Percentiles rank a stretch among this genome's conserved stretches.
Conservation (phyloP, 2,113 vertebrate genomes). For the Ailuropoda melanoleuca region DNA sequence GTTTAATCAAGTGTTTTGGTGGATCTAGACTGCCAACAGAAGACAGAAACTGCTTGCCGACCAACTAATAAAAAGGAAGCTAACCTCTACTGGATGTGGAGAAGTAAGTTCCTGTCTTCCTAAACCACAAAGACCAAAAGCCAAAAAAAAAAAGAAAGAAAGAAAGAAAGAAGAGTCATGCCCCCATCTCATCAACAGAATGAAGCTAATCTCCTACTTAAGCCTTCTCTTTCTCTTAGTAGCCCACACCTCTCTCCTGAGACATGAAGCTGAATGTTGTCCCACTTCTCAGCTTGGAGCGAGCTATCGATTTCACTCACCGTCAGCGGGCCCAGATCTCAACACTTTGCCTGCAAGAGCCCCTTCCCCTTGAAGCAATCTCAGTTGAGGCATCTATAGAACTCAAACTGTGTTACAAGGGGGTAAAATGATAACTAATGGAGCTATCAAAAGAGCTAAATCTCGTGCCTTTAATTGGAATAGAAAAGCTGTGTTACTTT, state of each 20-base stretch:
- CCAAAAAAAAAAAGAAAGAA: background rate
- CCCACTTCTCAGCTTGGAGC: background rate
- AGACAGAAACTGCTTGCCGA: conserved; percentile 20
- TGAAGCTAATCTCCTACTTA: background rate
- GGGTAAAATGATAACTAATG: background rate
- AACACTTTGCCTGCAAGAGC: background rate
- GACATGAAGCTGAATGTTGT: background rate
- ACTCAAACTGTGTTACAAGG: background rate
- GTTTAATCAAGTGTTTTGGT: conserved; percentile 37
- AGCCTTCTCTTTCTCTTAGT: background rate
- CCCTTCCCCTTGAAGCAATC: background rate
- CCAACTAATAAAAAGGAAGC: conserved; percentile 36
- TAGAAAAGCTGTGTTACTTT: background rate
- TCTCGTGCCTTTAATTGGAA: background rate
- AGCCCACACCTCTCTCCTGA: background rate
- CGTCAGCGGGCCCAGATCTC: background rate
- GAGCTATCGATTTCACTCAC: background rate
- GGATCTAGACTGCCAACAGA: background rate
- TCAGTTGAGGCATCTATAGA: background rate
- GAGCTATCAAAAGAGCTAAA: background rate
- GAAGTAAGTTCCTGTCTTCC: conserved; percentile 32
- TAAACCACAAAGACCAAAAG: conserved; percentile 21
- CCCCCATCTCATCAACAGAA: background rate
- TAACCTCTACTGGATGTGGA: background rate
- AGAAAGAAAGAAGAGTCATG: background rate